These are phyloP conservation scores for Sebastes itinus DNA, from an alignment of 2,797 vertebrate species.

Conservation along the genomic window DNA sequence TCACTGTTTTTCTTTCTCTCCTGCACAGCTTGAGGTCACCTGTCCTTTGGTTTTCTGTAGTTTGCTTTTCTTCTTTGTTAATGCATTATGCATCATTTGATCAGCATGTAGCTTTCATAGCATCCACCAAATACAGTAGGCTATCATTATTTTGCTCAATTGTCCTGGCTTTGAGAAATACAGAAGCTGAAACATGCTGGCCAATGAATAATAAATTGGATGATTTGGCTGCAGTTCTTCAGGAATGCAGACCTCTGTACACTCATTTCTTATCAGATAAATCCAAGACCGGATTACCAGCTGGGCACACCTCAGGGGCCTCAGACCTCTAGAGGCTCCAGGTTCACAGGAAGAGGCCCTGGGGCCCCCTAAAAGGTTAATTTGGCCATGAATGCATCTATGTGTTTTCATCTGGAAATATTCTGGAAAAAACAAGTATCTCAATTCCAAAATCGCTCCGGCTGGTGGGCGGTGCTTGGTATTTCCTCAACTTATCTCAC, in stretches of 20 bases:
- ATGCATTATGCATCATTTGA: not conserved
- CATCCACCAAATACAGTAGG: not conserved
- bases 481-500: no score
- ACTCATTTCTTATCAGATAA: not conserved
- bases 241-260: not conserved
- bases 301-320: not conserved
- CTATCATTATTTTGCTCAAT: not conserved
- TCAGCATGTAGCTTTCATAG: not conserved
- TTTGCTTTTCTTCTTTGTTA: not conserved
- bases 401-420: not conserved
- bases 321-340: not conserved
- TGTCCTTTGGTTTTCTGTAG: not conserved
- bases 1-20: not conserved
- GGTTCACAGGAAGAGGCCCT: not conserved
- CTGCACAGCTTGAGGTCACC: not conserved
- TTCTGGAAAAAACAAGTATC: not conserved
- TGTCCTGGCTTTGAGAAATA: not conserved
- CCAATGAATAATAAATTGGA: not conserved
- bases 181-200: not conserved
- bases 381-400: slow-evolving; percentile 3
- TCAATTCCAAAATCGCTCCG: not conserved
- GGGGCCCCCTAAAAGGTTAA: not conserved
- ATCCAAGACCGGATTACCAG: not conserved
- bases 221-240: not conserved
- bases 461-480: no score